Percentiles rank a stretch among this genome's conserved stretches.
These are phyloP conservation scores for Rutpela maculata DNA, from an alignment of 2,888 invertebrate genomes.

Conservation along the genomic window DNA sequence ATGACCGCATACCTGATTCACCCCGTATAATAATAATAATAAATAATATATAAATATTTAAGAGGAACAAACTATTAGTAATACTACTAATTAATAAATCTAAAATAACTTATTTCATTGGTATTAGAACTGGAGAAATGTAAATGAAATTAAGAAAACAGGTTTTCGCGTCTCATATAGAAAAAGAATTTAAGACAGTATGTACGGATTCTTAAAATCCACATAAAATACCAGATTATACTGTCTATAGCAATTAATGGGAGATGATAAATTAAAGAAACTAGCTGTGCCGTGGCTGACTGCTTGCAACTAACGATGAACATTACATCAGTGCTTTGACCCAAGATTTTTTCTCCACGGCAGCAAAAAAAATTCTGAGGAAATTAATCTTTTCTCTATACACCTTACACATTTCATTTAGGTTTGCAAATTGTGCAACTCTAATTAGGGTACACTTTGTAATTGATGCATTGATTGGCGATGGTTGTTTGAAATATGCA, in stretches of 20 bases:
- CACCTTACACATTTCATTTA: neutral
- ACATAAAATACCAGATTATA: neutral
- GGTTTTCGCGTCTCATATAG: neutral
- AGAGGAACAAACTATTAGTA: too few relatives aligned
- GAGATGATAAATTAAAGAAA: neutral
- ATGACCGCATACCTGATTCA: too few relatives aligned
- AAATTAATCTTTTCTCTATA: neutral
- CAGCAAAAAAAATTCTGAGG: neutral
- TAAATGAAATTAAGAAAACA: neutral
- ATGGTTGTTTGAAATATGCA: neutral
- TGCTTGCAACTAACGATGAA: conserved; percentile 24
- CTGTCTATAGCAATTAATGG: neutral
- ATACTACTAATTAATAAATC: too few relatives aligned
- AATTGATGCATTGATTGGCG: neutral
- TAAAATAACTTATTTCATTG: too few relatives aligned
- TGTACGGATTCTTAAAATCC: neutral
- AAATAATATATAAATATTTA: too few relatives aligned
- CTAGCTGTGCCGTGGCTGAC: conserved; percentile 9
- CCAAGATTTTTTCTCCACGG: neutral
- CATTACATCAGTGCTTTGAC: neutral
- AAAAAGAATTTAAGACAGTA: neutral
- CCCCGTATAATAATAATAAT: too few relatives aligned
- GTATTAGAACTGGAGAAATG: too few relatives aligned
- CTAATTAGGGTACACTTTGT: neutral
- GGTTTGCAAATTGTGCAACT: conserved; percentile 2